Conservation (phyloP, 2,113 vertebrate genomes). For the Aldabrachelys gigantea region DNA sequence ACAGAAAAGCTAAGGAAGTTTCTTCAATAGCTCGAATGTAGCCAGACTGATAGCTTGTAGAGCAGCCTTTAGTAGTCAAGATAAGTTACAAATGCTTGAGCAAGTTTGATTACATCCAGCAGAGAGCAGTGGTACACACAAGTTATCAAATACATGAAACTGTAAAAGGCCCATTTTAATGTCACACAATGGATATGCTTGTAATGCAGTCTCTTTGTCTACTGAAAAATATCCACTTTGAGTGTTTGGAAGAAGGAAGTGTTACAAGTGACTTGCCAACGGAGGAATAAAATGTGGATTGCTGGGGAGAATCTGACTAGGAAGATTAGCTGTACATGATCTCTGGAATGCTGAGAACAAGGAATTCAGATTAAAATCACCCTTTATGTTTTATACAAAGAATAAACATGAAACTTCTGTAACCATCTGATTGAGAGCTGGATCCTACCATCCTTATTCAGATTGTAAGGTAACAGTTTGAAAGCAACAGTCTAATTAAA, state of each 20-base stretch:
- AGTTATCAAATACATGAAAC: neutral
- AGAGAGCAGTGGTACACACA: neutral
- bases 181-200: neutral
- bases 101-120: neutral
- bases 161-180: neutral
- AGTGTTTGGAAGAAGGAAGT: neutral
- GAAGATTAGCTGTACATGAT: neutral
- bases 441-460: neutral
- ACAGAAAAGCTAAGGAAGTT: neutral
- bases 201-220: neutral
- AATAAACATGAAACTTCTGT: neutral
- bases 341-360: neutral
- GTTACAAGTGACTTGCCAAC: neutral
- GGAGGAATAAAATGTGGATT: neutral
- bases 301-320: neutral
- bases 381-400: neutral
- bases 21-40: neutral
- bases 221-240: neutral
- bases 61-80: neutral
- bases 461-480: neutral
- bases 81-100: neutral
- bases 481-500: neutral
- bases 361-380: neutral
- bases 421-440: constrained; percentile 1
- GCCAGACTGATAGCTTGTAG: neutral